phyloP scores from a whole-genome alignment of 1,140 invertebrate genomes.

The Lordiphosa collinella region DNA sequence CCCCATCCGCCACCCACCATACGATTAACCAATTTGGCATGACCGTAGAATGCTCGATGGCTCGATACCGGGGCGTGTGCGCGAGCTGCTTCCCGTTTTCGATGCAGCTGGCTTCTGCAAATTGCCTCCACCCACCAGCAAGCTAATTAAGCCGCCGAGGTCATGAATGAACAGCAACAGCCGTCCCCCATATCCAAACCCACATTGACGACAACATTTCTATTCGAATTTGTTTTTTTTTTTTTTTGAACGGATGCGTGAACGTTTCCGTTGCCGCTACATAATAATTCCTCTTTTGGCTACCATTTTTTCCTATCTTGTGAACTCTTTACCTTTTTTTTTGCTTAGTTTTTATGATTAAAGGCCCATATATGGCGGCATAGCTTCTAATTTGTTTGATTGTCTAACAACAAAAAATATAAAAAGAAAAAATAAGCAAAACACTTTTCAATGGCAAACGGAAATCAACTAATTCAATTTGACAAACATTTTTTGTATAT shows the following conservation, averaged over 20 bases:
- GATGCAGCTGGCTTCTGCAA: slow-evolving; percentile 89
- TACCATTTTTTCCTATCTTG: slow-evolving; percentile 26
- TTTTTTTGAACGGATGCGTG: slow-evolving; percentile 26
- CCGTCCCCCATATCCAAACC: not conserved
- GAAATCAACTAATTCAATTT: slow-evolving; percentile 56
- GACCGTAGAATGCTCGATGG: slow-evolving; percentile 81
- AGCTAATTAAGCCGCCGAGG: slow-evolving; percentile 86
- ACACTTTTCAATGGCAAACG: slow-evolving; percentile 60
- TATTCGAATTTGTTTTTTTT: slow-evolving; percentile 23
- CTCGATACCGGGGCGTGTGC: slow-evolving; percentile 84
- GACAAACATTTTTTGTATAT: slow-evolving; percentile 10
- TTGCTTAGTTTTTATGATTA: slow-evolving; percentile 61
- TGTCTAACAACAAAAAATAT: slow-evolving; percentile 67
- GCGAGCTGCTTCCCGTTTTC: slow-evolving; percentile 89
- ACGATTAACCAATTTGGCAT: not conserved
- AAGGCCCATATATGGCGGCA: slow-evolving; percentile 65
- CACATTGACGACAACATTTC: slow-evolving; percentile 22
- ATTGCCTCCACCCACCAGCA: slow-evolving; percentile 87
- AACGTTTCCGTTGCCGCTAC: slow-evolving; percentile 51
- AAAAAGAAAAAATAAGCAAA: slow-evolving; percentile 38
- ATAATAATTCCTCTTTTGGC: slow-evolving; percentile 70
- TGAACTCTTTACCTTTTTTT: slow-evolving; percentile 43
- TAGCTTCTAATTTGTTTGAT: slow-evolving; percentile 76
- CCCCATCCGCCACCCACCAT: not conserved
- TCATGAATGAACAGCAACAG: slow-evolving; percentile 41